phyloP scores from a whole-genome alignment of 2,888 invertebrate genomes.

The Blastobasis adustella region DNA sequence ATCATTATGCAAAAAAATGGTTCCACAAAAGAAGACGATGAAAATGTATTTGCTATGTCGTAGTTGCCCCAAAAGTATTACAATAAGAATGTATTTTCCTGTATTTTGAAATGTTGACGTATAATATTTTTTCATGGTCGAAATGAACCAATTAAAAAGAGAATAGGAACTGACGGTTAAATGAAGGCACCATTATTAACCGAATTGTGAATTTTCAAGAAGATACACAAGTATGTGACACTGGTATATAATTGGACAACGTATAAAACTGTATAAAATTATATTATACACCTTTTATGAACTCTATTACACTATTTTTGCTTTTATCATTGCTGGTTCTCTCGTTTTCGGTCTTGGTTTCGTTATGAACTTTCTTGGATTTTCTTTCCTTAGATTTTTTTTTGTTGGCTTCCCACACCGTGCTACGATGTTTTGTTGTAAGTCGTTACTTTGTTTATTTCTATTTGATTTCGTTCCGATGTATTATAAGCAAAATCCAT shows the following conservation, averaged over 20 bases:
- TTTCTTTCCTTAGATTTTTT: conserved; percentile 24
- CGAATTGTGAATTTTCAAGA: conserved; percentile 25
- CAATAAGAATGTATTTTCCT: no score
- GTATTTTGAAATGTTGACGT: no score
- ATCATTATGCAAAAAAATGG: no score
- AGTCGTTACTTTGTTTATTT: conserved; percentile 31
- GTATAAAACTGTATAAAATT: no score
- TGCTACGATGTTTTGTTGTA: conserved; percentile 30
- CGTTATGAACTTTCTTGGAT: conserved; percentile 12
- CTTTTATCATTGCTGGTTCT: conserved; percentile 51
- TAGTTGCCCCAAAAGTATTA: no score
- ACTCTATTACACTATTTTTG: conserved; percentile 28
- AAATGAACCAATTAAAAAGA: conserved; percentile 16
- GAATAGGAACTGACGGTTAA: no score
- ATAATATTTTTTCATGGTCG: conserved; percentile 34
- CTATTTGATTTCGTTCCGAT: conserved; percentile 22
- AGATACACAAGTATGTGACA: conserved; percentile 64
- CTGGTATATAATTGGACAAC: conserved; percentile 18
- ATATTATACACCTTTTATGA: conserved; percentile 15
- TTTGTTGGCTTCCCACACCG: conserved; percentile 19
- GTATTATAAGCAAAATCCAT: no score
- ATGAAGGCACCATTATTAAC: no score
- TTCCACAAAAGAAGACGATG: no score
- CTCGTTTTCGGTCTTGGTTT: conserved; percentile 21
- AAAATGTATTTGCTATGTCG: no score